Evolutionary conservation across 2,113 vertebrate genomes (phyloP), one percentile per base, ranked within the genome.

Genomic region (Pelecanoides urinatrix): DNA sequence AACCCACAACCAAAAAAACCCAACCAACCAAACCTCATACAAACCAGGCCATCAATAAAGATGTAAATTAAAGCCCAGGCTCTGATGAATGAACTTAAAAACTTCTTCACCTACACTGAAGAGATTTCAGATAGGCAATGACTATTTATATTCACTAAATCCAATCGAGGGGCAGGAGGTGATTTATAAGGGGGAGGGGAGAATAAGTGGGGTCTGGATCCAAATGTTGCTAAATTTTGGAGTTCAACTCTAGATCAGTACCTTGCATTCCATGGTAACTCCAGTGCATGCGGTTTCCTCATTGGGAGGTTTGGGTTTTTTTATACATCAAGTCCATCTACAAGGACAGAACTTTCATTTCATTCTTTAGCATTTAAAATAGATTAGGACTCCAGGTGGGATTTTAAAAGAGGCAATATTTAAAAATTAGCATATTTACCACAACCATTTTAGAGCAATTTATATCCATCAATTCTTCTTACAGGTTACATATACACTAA

Each of bases 401-500:
- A 95, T 73, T 94, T 94, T 83, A 94, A 92, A 87, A 49, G 82
- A 94, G 72, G 90, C 38, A 32, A 27, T 82, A 97, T 72, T 98
- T 95, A 15, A 92, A 96, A 87, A 78, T 96, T 65, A 85, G 93
- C 91, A 78, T 94, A 90, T 97, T 95, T 90, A 88, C 73, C 73
- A 42, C 56, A 50, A 96, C 53, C 30, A 80, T 89, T 95, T 92
- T 67, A 47, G 92, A 92, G 93, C 88, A 82, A 97, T 97, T 97
- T 94, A 17, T 52, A 80, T 97, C 88, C 42, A 89, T 93, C 55
- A 85, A 55, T 81, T 96, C 44, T 50, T 90, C 75, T 73, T 82
- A 62, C 62, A 71, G 40, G 56, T 85, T 75, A 76, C 27, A 5
- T 23, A 36, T 26, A 82, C 53, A 58, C 81, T 93, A 80, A 91